These are phyloP conservation scores for Rhinophrynus dorsalis DNA, from an alignment of 2,797 vertebrate species.

Conservation along the genomic window DNA sequence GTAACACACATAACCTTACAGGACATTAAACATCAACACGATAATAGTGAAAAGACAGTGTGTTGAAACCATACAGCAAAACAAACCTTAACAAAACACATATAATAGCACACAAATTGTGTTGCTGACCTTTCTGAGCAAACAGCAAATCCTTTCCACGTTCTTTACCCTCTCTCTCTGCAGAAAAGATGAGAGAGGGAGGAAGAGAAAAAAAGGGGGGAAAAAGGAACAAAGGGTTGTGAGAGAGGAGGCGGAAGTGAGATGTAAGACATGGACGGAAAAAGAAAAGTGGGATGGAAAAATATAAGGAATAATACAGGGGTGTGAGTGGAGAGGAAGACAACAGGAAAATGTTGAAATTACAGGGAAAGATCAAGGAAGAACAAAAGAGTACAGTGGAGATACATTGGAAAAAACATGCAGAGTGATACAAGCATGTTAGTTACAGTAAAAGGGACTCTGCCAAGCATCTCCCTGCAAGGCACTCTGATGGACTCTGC, in stretches of 20 bases:
- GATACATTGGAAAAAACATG: background rate
- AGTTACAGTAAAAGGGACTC: slow-evolving; percentile 1
- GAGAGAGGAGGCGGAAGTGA: background rate
- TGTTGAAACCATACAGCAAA: too few species aligned
- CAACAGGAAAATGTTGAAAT: background rate
- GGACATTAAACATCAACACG: too few species aligned
- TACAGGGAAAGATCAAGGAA: background rate
- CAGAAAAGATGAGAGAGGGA: slow-evolving; percentile 42
- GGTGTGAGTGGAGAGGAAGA: background rate
- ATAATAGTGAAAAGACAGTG: too few species aligned
- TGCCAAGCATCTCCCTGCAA: background rate
- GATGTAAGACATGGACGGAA: background rate
- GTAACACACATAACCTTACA: too few species aligned
- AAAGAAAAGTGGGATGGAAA: background rate
- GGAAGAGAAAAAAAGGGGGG: background rate
- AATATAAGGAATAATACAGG: background rate
- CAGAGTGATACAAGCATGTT: slow-evolving; percentile 15
- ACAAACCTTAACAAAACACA: background rate
- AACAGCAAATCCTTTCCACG: slow-evolving; percentile 91
- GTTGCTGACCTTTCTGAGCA: slow-evolving; percentile 84
- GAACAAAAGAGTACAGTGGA: background rate
- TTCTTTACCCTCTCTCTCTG: slow-evolving; percentile 92
- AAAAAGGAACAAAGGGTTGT: background rate
- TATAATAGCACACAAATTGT: slow-evolving; percentile 17
- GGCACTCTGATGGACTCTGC: background rate